Evolutionary conservation across 1,140 invertebrate species (phyloP).

Genomic region (Helicoverpa zea): DNA sequence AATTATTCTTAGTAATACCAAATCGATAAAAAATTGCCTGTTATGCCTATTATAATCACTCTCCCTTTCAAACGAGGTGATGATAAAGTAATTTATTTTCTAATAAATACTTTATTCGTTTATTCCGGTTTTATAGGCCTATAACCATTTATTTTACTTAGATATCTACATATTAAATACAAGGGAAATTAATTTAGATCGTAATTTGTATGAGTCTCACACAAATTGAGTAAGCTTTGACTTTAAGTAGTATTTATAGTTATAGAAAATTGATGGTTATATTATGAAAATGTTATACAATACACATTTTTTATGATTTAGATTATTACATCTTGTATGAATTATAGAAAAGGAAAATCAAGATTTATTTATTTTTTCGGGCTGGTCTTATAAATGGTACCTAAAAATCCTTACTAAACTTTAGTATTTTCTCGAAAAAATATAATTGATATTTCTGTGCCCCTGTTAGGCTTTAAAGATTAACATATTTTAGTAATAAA

Average conservation of each 20-base stretch:
- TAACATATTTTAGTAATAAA: too few species aligned
- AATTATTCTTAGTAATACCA: too few species aligned
- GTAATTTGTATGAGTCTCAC: neutral
- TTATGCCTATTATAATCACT: neutral
- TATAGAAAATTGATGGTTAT: constrained; percentile 8
- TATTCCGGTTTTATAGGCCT: constrained; percentile 15
- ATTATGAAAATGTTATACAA: neutral
- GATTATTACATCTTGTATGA: neutral
- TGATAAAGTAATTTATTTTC: constrained; percentile 20
- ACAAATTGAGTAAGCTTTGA: constrained; percentile 24
- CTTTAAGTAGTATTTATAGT: constrained; percentile 7
- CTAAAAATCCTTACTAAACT: too few species aligned
- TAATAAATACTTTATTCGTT: constrained; percentile 25
- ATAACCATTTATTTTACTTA: constrained; percentile 11
- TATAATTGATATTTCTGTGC: too few species aligned
- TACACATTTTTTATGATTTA: neutral
- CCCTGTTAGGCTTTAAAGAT: too few species aligned
- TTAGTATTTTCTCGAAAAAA: too few species aligned
- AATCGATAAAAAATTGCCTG: too few species aligned
- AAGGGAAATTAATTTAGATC: constrained; percentile 21
- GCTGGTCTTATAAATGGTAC: too few species aligned
- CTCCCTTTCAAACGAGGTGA: constrained; percentile 2
- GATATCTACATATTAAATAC: constrained; percentile 34
- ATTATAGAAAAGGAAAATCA: too few species aligned
- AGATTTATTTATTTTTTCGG: too few species aligned